Base-by-base conservation (phyloP, 2,113 vertebrate genomes). In the Aptenodytes forsteri region DNA sequence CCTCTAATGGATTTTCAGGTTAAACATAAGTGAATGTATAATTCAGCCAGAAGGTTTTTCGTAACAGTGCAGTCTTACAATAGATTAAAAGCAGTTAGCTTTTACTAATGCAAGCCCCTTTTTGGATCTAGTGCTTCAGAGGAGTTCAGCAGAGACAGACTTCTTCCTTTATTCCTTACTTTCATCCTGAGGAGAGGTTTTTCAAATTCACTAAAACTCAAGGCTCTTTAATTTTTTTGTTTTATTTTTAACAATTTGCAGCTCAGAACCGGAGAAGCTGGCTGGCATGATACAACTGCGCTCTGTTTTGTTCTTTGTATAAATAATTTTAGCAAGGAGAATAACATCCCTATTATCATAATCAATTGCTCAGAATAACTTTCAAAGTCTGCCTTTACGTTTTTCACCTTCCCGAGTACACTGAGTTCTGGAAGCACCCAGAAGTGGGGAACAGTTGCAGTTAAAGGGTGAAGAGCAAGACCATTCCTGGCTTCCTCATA, bases 1-100 rank as follows among this genome's bases (percentile, higher is more conserved):
- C 78, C 87, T 97, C 59, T 97, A 96, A 97, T 97, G 97, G 95
- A 95, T 96, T 96, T 95, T 95, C 91, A 94, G 93, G 83, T 96
- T 93, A 95, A 95, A 92, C 87, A 46, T 52, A 85, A 96, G 66
- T 75, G 87, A 95, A 89, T 89, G 77, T 62, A 69, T 87, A 87
- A 96, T 96, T 96, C 94, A 93, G 87, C 94, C 93, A 95, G 89
- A 93, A 95, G 95, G 95, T 77, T 95, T 96, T 93, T 86, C 75
- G 2, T 77, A 91, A 73, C 62, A 86, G 66, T 47, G 78, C 78
- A 83, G 94, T 22, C 38, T 88, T 83, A 97, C 91, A 97, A 95
- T 93, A 87, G 96, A 91, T 86, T 95, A 95, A 97, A 93, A 94
- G 96, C 89, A 71, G 54, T 92, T 70, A 54, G 83, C 75, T 94